phyloP scores from a whole-genome alignment of 1,140 invertebrate genomes.

The Cepaea nemoralis region DNA sequence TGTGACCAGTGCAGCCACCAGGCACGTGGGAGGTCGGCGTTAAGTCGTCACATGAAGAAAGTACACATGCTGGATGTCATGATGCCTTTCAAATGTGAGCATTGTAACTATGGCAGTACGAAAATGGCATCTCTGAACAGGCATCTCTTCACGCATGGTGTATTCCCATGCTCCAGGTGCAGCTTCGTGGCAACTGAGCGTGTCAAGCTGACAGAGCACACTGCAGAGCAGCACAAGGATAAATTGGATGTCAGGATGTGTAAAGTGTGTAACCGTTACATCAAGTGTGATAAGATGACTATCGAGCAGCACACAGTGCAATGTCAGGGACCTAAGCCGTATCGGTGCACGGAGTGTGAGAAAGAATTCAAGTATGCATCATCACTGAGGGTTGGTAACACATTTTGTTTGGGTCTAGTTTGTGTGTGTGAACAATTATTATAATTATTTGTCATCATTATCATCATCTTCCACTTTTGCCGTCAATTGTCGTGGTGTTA shows the following conservation, averaged over 20 bases:
- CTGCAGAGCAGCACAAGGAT: slow-evolving; percentile 54
- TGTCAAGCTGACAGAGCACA: slow-evolving; percentile 55
- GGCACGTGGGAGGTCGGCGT: slow-evolving; percentile 42
- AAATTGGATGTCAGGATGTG: slow-evolving; percentile 61
- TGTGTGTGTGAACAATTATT: too few relatives aligned
- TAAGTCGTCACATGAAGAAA: slow-evolving; percentile 51
- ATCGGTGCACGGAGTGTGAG: slow-evolving; percentile 60
- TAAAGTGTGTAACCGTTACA: slow-evolving; percentile 61
- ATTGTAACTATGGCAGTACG: slow-evolving; percentile 57
- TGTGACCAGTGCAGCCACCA: slow-evolving; percentile 47
- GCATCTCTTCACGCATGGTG: slow-evolving; percentile 59
- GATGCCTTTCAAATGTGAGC: slow-evolving; percentile 53
- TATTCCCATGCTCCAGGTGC: slow-evolving; percentile 62
- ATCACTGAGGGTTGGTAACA: slow-evolving; percentile 49
- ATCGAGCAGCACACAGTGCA: slow-evolving; percentile 62
- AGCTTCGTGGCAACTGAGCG: slow-evolving; percentile 53
- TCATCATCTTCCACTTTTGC: too few relatives aligned
- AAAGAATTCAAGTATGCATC: slow-evolving; percentile 68
- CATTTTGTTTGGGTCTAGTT: too few relatives aligned
- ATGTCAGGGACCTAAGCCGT: slow-evolving; percentile 60
- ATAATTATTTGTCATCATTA: too few relatives aligned
- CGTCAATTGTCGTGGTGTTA: too few relatives aligned
- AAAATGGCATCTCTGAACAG: slow-evolving; percentile 58
- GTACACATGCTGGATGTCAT: slow-evolving; percentile 42
- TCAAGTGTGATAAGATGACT: slow-evolving; percentile 57